Percentiles rank a stretch among this genome's conserved stretches.
These are phyloP conservation scores for Heliocidaris tuberculata DNA, from an alignment of 35 echinoderm and acorn worm genomes.

Conservation along the genomic window DNA sequence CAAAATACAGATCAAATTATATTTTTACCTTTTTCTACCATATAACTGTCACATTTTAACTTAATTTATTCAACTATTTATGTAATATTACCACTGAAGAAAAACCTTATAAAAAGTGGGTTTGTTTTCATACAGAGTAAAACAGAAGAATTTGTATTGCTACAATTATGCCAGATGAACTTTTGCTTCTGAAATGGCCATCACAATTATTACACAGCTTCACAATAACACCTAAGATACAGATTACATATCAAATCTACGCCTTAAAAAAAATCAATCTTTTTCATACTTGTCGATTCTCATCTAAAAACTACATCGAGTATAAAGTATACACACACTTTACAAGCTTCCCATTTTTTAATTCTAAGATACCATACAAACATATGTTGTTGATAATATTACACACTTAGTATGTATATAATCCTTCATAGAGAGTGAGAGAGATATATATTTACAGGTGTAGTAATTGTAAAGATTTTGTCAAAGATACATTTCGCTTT, in stretches of 20 bases:
- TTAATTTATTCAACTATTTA: background rate
- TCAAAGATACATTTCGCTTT: background rate
- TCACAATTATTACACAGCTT: constrained; percentile 10
- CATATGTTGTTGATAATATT: background rate
- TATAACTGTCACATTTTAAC: background rate
- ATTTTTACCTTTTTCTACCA: background rate
- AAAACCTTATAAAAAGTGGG: background rate
- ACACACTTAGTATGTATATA: background rate
- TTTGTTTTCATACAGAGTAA: background rate
- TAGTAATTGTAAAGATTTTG: background rate
- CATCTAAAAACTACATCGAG: background rate
- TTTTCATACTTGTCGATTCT: background rate
- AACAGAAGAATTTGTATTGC: background rate
- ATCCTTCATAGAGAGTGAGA: background rate
- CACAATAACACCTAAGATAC: background rate
- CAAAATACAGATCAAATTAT: background rate
- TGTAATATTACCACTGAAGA: background rate
- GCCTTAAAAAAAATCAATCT: background rate
- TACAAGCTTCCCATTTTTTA: background rate
- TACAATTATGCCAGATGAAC: background rate
- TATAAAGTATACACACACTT: background rate
- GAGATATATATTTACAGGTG: background rate
- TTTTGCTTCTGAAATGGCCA: background rate
- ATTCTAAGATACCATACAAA: background rate
- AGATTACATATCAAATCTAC: background rate